Evolutionary conservation across 2,888 invertebrate genomes (phyloP), one percentile per base, ranked within the genome.

Genomic region (Sussaba pulchella): DNA sequence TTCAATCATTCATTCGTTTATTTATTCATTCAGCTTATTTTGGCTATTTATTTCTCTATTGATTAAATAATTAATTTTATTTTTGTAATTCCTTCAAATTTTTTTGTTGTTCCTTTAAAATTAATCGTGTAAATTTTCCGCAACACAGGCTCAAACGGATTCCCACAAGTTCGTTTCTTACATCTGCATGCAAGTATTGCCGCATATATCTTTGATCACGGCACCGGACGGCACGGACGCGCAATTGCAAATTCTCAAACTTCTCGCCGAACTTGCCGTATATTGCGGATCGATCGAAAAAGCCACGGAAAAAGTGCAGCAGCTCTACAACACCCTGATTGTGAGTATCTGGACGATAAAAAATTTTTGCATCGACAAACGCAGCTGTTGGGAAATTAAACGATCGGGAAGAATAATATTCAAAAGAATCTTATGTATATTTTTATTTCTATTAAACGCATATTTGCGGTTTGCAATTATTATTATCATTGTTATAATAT

Each of bases 151-250:
- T 80, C 96, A 96, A 92, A 96, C 97, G 52, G 96, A 97, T 91
- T 97, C 98, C 0, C 96, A 96, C 14, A 95, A 95, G 87, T 98
- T 98, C 92, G 95, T 98, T 1, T 94, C 94, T 45, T 98, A 97
- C 91, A 95, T 98, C 89, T 97, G 97, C 92, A 95, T 96, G 77
- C 95, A 98, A 93, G 95, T 98, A 39, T 92, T 99, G 78, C 96
- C 96, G 10, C 94, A 95, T 73, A 95, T 96, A 93, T 95, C 95
- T 76, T 94, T 97, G 86, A 94, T 94, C 63, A 93, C 93, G 39
- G 89, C 94, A 86, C 94, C 94, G 71, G 93, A 94, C 82, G 94
- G 94, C 63, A 94, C 94, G 84, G 94, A 96, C 71, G 94, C 94
- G 47, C 95, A 97, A 88, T 92, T 98, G 79, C 97, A 97, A 87